Conservation (phyloP, 2,797 vertebrate species). For the Sorex maritimensis region DNA sequence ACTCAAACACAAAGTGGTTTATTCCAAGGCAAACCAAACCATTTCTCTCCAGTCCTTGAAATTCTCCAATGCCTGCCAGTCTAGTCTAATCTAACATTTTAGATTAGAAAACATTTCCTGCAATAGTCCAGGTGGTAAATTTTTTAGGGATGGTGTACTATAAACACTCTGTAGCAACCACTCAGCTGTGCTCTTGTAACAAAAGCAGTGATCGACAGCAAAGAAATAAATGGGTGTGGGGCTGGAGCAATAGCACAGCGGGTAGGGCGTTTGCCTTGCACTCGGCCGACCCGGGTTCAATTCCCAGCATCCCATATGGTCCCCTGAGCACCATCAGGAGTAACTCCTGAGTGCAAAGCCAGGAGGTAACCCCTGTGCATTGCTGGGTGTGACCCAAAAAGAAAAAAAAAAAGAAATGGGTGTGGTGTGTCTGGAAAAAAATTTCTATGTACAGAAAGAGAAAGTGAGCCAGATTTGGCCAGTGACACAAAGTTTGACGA, state of each 20-base stretch:
- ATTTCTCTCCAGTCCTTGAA: constrained; percentile 27
- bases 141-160: not conserved
- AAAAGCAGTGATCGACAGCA: constrained; percentile 27
- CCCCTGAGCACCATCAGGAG: too few relatives aligned
- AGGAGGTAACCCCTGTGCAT: too few relatives aligned
- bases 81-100: not conserved
- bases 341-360: too few relatives aligned
- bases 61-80: not conserved
- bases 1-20: not conserved
- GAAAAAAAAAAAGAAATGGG: not conserved
- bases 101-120: not conserved
- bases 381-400: too few relatives aligned
- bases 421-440: not conserved
- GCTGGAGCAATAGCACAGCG: too few relatives aligned
- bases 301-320: too few relatives aligned
- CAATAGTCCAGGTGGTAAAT: not conserved
- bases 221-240: not conserved
- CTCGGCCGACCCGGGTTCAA: too few relatives aligned
- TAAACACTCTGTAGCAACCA: not conserved
- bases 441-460: constrained; percentile 25
- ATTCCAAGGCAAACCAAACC: not conserved
- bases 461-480: not conserved
- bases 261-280: too few relatives aligned
- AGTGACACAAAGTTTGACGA: not conserved
- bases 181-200: not conserved